Evolutionary conservation across 2,888 invertebrate genomes (phyloP), one percentile per base, ranked within the genome.

Genomic region (Xestia ashworthii): DNA sequence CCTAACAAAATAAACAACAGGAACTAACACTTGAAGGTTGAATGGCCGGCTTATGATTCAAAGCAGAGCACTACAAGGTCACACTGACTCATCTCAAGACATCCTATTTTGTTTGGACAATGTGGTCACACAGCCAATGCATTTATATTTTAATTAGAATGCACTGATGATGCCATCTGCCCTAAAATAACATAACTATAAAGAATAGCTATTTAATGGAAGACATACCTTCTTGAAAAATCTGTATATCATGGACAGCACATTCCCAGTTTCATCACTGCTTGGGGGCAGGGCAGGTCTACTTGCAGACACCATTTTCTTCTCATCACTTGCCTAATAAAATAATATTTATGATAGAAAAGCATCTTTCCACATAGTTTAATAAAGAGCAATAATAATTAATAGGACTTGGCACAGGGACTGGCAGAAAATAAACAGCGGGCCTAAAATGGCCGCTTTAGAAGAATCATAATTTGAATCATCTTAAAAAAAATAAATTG

Each of bases 151-250:
- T 32, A 60, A 75, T 71, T 64, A 32, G 19, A 65, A 81, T 79
- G 80, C 68, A 46, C 32, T 64, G 67, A 71, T 85, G 68, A 87
- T 80, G 73, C 75, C 81, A 80, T 70, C 50, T 68, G 53, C 25
- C 44, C 71, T 62, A 74, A 67, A 78, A 77, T 76, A 83, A 76
- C 44, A 50, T 8, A 8, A n/a, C 3, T 48, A n/a, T 9, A 76
- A 65, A 71, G 16, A 78, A 66, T 76, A 70, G 60, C 67, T 60
- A 69, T 62, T 68, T 32, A 11, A 50, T 65, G 60, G n/a, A 38
- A 14, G 65, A 71, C 69, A 71, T 91, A 97, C 97, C 95, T 98
- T 98, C 93, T 98, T 98, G 50, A 97, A 96, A 82, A 97, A 97
- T 89, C 97, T 97, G 89, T 97, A 98, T 73, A 98, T 94, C 83